A percentile compares a stretch with the other conserved stretches of the same genome.
These are phyloP conservation scores for Dexiosoma caninum DNA, from an alignment of 2,888 invertebrate genomes.

Conservation along the genomic window DNA sequence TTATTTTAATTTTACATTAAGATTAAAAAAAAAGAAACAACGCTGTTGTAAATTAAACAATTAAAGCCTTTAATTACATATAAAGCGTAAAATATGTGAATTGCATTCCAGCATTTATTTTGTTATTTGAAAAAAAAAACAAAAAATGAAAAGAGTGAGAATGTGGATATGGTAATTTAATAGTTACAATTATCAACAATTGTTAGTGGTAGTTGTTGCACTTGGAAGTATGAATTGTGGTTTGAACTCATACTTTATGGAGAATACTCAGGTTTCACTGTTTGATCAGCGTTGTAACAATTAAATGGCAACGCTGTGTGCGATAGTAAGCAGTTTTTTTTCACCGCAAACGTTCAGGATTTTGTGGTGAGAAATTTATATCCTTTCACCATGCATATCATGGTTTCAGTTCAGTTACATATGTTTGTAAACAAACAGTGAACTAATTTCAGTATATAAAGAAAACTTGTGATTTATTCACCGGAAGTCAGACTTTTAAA, in stretches of 20 bases:
- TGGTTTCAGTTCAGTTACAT: background rate
- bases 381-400: no score
- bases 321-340: background rate
- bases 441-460: no score
- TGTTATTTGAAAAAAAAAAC: background rate
- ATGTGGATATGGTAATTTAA: background rate
- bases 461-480: no score
- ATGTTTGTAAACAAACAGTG: background rate
- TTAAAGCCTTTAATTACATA: background rate
- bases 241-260: background rate
- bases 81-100: background rate
- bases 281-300: background rate
- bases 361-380: conserved; percentile 1
- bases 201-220: no score
- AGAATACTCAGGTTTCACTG: background rate
- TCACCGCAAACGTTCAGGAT: background rate
- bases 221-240: background rate
- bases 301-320: background rate
- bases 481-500: no score
- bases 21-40: background rate
- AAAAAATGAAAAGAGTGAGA: background rate
- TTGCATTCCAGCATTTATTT: background rate
- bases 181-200: background rate
- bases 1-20: background rate
- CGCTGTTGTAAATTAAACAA: background rate